Base-by-base conservation (phyloP, 2,113 vertebrate genomes). In the Vulpes lagopus region DNA sequence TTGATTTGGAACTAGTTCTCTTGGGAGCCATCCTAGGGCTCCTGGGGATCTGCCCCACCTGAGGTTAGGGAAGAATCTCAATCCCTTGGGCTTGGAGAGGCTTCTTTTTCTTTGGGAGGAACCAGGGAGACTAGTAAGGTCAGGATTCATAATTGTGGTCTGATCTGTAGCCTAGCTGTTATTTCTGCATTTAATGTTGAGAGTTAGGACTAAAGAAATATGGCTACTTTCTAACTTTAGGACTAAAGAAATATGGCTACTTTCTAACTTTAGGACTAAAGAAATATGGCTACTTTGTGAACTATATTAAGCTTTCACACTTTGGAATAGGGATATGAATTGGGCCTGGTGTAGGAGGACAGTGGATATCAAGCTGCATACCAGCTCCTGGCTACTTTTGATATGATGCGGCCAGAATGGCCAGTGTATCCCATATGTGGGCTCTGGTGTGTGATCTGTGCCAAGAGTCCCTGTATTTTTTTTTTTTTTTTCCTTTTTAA, bases 131-230 rank as follows among this genome's bases (percentile, higher is more conserved):
- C 10, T 2, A 49, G 25, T 59, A 64, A 82, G 43, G 67, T 87
- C 67, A 59, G 49, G 49, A 11, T 86, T 71, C 55, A 1, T 81
- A 49, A 62, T 20, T 78, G 27, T 35, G 43, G 53, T 67, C 25
- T 64, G 17, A 19, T 59, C 20, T 96, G 11, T 32, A 81, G 17
- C 3, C 27, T 62, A 27, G 20, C 11, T 6, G 2, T 94, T 22
- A 55, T 69, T 82, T 85, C 49, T 88, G 16, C 59, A 81, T 85
- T 80, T 89, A 89, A 30, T 9, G 11, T 93, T 23, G 59, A 92
- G 17, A n/a, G 0, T 71, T 88, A 30, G 25, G 59, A 53, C 65
- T n/a, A 35, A 83, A 80, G 57, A 84, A 43, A 43, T 43, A 43
- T 43, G 43, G 43, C 43, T 43, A 43, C 6, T 43, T 43, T 43